Base-by-base conservation (phyloP, 2,888 invertebrate genomes). In the Coenonympha glycerion region DNA sequence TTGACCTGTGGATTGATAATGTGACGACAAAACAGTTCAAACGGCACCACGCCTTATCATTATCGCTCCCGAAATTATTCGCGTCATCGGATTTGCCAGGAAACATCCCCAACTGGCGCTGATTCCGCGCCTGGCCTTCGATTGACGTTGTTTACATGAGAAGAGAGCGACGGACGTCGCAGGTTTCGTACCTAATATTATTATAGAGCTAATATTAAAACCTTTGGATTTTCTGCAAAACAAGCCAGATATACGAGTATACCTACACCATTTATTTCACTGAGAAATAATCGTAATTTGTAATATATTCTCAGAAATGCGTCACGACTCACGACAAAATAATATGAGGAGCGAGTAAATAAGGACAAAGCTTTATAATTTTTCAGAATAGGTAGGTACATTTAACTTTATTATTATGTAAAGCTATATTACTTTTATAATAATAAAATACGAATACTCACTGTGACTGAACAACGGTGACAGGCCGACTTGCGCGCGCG, bases 381-480 rank as follows among this genome's bases (percentile, higher is more conserved):
- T 28, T n/a, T 9, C 9, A 28, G 28, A 28, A 28, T n/a, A n/a
- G 11, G 26, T 11, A 28, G 28, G 9, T 26, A 26, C 1, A 8
- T 26, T n/a, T 9, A 4, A n/a, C n/a, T n/a, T n/a, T n/a, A n/a
- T n/a, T n/a, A n/a, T n/a, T n/a, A n/a, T n/a, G n/a, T n/a, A n/a
- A n/a, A n/a, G n/a, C n/a, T n/a, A n/a, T n/a, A n/a, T n/a, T n/a
- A n/a, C n/a, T n/a, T n/a, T n/a, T n/a, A n/a, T n/a, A n/a, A n/a
- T n/a, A n/a, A n/a, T n/a, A n/a, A n/a, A 9, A 11, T 28, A 28
- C 4, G 5, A n/a, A 5, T 15, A 65, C 74, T 76, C 47, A 79
- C 79, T 58, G 66, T 53, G 60, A 52, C 56, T 67, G 66, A 30
- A 72, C 52, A 22, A 80, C 75, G 34, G 70, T 59, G 26, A 79